Evolutionary conservation across 2,797 vertebrate species (phyloP).

Genomic region (Rhyacichthys aspro): DNA sequence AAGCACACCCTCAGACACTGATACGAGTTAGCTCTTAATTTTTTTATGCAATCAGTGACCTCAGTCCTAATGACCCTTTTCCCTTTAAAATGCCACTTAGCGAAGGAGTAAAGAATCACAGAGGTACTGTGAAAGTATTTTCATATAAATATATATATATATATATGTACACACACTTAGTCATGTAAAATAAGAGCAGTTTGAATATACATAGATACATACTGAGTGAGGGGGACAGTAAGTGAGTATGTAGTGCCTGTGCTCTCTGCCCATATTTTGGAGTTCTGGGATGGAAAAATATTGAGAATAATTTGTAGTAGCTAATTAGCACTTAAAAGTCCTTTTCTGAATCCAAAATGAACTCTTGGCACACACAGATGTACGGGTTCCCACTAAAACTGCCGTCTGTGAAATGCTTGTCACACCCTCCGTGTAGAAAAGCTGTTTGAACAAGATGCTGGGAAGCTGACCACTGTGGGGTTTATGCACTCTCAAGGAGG

Average conservation of each 20-base stretch:
- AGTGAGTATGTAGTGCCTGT: constrained; percentile 29
- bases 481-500: constrained; percentile 21
- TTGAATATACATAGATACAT: constrained; percentile 15
- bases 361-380: constrained; percentile 23
- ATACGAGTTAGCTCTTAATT: constrained; percentile 61
- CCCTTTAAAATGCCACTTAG: constrained; percentile 77
- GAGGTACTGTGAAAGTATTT: constrained; percentile 63
- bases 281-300: constrained; percentile 41
- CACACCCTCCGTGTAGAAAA: constrained; percentile 11
- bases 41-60: constrained; percentile 73
- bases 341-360: constrained; percentile 38
- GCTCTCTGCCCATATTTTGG: constrained; percentile 45
- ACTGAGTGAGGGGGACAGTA: constrained; percentile 15
- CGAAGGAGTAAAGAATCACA: constrained; percentile 47
- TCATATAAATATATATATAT: constrained; percentile 61
- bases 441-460: constrained; percentile 28
- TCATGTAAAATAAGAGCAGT: constrained; percentile 37
- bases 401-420: constrained; percentile 42
- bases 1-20: constrained; percentile 57
- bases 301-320: constrained; percentile 16
- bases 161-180: constrained; percentile 39
- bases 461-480: constrained; percentile 19
- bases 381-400: constrained; percentile 44
- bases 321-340: constrained; percentile 58
- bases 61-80: constrained; percentile 76